These are phyloP conservation scores for Mesaphorura yosii DNA, from an alignment of 1,140 invertebrate genomes.

Conservation along the genomic window DNA sequence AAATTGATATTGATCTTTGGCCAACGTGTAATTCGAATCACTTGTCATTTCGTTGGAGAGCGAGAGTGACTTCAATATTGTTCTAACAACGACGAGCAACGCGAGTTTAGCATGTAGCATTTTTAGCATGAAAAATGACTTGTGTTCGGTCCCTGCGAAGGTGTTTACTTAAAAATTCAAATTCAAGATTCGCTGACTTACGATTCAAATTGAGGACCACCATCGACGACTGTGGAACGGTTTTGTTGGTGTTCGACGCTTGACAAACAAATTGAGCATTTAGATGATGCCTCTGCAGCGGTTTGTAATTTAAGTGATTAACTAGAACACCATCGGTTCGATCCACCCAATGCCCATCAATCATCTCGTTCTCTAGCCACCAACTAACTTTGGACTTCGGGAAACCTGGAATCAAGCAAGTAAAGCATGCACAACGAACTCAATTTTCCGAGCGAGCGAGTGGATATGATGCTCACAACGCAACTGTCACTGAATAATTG, in stretches of 20 bases:
- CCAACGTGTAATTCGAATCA: no score
- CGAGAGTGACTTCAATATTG: no score
- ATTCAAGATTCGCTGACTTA: no score
- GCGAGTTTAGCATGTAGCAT: no score
- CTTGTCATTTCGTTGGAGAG: no score
- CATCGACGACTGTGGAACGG: conserved; percentile 55
- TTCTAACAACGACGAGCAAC: no score
- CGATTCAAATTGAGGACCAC: conserved; percentile 72
- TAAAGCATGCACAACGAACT: conserved; percentile 48
- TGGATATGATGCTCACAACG: conserved; percentile 5
- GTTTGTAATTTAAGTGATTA: conserved; percentile 62
- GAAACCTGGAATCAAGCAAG: conserved; percentile 46
- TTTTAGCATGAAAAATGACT: no score
- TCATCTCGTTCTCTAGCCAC: conserved; percentile 67
- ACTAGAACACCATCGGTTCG: conserved; percentile 51
- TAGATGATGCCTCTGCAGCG: conserved; percentile 61
- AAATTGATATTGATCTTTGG: no score
- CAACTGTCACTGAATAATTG: conserved; percentile 12
- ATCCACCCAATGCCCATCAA: conserved; percentile 54
- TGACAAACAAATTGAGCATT: conserved; percentile 66
- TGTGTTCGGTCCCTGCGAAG: no score
- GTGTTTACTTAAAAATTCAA: no score
- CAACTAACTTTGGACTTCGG: conserved; percentile 66
- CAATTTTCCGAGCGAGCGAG: no score
- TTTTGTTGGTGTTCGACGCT: conserved; percentile 72